A percentile compares a stretch with the other conserved stretches of the same genome.
phyloP scores from a whole-genome alignment of 2,113 vertebrate genomes.

The Candoia aspera region DNA sequence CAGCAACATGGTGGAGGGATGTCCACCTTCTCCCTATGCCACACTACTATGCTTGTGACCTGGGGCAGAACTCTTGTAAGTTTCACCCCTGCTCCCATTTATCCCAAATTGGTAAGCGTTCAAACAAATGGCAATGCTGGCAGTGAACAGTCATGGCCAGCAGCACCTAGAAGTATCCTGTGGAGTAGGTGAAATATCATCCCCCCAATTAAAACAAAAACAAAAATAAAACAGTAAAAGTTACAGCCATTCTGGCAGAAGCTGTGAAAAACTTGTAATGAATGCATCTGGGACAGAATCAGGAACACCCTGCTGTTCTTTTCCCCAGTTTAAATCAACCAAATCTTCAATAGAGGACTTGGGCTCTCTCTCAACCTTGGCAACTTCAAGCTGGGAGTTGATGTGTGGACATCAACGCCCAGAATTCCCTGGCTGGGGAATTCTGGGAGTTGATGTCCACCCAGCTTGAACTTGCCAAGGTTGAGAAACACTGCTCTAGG shows the following conservation, averaged over 20 bases:
- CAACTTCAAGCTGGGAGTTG: too few species aligned
- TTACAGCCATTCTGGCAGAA: too few species aligned
- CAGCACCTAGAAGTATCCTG: neutral
- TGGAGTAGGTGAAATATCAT: neutral
- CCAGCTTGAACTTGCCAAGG: too few species aligned
- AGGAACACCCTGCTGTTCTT: too few species aligned
- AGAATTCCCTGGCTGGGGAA: too few species aligned
- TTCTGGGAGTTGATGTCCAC: too few species aligned
- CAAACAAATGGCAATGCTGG: neutral
- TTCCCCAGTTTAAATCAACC: too few species aligned
- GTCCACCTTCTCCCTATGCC: neutral
- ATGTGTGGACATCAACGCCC: too few species aligned
- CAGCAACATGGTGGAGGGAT: neutral
- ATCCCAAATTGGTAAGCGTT: neutral
- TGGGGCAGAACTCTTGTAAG: neutral
- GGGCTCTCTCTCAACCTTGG: neutral
- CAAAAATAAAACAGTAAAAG: neutral
- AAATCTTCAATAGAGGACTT: neutral
- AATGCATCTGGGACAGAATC: too few species aligned
- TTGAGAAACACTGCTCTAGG: neutral
- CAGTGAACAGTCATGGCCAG: neutral
- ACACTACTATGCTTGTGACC: neutral
- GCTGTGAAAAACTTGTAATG: too few species aligned
- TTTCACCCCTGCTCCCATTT: neutral
- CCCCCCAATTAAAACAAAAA: neutral